Evolutionary conservation across 2,888 invertebrate genomes (phyloP).

Genomic region (Xestia ashworthii): DNA sequence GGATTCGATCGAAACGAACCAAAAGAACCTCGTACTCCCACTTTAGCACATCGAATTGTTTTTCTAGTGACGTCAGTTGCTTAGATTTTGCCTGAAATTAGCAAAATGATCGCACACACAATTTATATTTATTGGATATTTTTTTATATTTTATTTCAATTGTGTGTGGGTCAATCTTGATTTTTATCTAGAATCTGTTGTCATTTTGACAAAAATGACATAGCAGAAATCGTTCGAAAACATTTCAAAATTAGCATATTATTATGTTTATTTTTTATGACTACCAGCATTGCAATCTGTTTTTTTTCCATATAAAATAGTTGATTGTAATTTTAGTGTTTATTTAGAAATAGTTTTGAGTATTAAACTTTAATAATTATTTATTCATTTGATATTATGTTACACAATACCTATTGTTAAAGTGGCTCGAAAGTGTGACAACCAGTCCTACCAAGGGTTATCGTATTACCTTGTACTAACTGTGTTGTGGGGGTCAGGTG

Average conservation of each 20-base stretch:
- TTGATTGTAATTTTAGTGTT: background rate
- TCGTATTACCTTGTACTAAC: no score
- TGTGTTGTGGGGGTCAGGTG: no score
- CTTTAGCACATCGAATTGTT: slow-evolving; percentile 91
- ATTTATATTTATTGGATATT: background rate
- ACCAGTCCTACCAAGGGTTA: no score
- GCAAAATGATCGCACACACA: background rate
- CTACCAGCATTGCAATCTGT: background rate
- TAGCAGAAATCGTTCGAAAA: background rate
- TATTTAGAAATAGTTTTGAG: no score
- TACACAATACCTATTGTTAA: no score
- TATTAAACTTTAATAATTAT: no score
- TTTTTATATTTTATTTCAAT: background rate
- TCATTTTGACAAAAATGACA: background rate
- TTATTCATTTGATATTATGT: no score
- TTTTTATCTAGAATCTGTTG: background rate
- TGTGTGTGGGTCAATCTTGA: background rate
- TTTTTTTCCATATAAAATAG: background rate
- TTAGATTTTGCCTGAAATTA: slow-evolving; percentile 89
- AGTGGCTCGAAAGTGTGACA: no score
- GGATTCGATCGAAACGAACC: slow-evolving; percentile 94
- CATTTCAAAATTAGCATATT: background rate
- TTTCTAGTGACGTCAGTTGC: slow-evolving; percentile 85
- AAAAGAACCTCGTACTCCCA: slow-evolving; percentile 93
- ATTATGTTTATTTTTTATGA: background rate